Base-by-base conservation (phyloP, 92 coral and sea anemone genomes). In the Diadumene lineata region DNA sequence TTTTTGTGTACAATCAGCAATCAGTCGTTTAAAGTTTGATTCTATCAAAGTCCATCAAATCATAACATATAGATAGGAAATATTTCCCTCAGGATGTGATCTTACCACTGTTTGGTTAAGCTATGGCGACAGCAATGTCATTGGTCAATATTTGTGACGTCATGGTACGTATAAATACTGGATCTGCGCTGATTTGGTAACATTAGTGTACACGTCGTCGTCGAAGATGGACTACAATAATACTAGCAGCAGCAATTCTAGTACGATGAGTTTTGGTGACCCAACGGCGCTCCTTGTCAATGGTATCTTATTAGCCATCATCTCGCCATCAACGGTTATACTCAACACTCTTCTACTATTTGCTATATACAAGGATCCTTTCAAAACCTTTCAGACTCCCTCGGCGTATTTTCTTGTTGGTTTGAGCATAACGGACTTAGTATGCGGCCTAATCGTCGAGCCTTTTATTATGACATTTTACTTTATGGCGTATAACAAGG, bases 381-480 rank as follows among this genome's bases (percentile, higher is more conserved):
- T 77, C 68, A 87, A 74, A 32, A 87, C 92, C 11, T 87, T 87
- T 32, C 92, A 78, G 50, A 77, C 88, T 31, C 88, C 92, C 0
- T 72, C 88, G 15, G 78, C 88, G 31, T 76, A 33, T 34, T 87
- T 87, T 28, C 88, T 87, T 15, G 70, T 83, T 17, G 92, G 92
- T 11, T 64, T 87, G 18, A 87, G 88, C 22, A 32, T 83, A 43
- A 79, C 88, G 1, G 92, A 87, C 61, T 72, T 87, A 18, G 69
- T 74, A 2, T 73, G 79, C 0, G 92, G 92, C 9, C 76, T 87
- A 0, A 61, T 87, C 13, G 74, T 82, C 7, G 91, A 87, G 48
- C 92, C 92, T 0, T 53, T 79, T 60, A 60, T 55, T 0, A 60
- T 63, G 56, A 18, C 76, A 11, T 87, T 88, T 25, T 83, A 87